Conservation (phyloP, 2,797 vertebrate species). For the Brachymystax lenok region DNA sequence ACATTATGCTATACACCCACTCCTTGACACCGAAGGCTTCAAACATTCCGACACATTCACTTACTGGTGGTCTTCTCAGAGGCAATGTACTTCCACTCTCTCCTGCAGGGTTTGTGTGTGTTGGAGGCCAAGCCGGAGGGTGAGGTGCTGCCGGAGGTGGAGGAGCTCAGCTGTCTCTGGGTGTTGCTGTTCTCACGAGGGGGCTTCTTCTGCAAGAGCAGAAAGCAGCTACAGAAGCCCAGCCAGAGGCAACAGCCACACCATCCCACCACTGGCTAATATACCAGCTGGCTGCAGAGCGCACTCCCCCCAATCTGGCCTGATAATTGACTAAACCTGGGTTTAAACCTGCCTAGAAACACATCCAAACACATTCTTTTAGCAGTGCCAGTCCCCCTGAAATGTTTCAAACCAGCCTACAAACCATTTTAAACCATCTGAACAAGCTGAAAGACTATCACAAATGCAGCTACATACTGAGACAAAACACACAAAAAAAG, state of each 20-base stretch:
- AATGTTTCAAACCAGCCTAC: not conserved
- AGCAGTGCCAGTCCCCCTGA: not conserved
- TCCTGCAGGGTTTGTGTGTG: constrained; percentile 84
- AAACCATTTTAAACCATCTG: constrained; percentile 1
- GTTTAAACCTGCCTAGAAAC: constrained; percentile 7
- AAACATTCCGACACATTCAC: constrained; percentile 48
- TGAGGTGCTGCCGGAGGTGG: constrained; percentile 90
- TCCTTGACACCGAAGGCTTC: not conserved
- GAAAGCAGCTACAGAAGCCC: constrained; percentile 94
- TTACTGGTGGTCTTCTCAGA: constrained; percentile 98
- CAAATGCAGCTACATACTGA: not conserved
- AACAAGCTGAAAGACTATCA: not conserved
- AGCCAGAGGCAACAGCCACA: constrained; percentile 55
- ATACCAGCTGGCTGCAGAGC: constrained; percentile 15
- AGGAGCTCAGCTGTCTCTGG: constrained; percentile 94
- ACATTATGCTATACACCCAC: not conserved
- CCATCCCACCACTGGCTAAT: constrained; percentile 34
- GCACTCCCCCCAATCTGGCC: constrained; percentile 15
- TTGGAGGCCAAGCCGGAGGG: constrained; percentile 89
- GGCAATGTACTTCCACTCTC: constrained; percentile 98
- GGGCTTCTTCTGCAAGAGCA: constrained; percentile 98
- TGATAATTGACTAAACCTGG: constrained; percentile 5
- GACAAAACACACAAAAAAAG: not conserved
- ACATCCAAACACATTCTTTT: constrained; percentile 6
- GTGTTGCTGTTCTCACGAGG: constrained; percentile 86